phyloP scores from a whole-genome alignment of 2,797 vertebrate genomes.

The Anisognathus igniventris region DNA sequence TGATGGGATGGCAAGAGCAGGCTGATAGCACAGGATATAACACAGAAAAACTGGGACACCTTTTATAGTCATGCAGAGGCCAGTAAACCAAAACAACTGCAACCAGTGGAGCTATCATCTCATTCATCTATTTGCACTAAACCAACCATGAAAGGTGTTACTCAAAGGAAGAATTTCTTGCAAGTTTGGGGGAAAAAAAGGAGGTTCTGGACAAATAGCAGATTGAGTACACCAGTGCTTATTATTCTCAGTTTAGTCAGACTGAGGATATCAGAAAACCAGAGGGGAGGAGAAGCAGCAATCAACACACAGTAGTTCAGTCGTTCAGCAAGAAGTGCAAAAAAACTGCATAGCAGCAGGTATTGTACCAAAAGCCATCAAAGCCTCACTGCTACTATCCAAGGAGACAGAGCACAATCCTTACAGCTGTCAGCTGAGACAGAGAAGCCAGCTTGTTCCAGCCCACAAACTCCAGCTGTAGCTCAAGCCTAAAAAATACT shows the following conservation, averaged over 20 bases:
- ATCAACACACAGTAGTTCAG: neutral
- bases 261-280: neutral
- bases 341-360: neutral
- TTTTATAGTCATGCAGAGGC: neutral
- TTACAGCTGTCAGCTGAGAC: neutral
- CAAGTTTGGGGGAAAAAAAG: accelerated
- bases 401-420: neutral
- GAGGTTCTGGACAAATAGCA: neutral
- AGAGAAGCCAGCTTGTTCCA: neutral
- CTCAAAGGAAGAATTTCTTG: neutral
- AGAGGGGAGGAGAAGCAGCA: neutral
- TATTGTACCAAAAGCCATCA: neutral
- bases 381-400: neutral
- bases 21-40: neutral
- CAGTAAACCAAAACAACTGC: neutral
- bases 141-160: neutral
- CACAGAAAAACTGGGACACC: neutral
- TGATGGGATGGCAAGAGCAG: neutral
- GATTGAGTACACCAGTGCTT: neutral
- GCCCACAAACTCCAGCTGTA: neutral
- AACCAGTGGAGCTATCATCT: neutral
- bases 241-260: neutral
- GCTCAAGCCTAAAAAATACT: neutral
- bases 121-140: neutral
- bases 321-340: neutral